Conservation (phyloP, 2,113 vertebrate genomes). For the Passer montanus region DNA sequence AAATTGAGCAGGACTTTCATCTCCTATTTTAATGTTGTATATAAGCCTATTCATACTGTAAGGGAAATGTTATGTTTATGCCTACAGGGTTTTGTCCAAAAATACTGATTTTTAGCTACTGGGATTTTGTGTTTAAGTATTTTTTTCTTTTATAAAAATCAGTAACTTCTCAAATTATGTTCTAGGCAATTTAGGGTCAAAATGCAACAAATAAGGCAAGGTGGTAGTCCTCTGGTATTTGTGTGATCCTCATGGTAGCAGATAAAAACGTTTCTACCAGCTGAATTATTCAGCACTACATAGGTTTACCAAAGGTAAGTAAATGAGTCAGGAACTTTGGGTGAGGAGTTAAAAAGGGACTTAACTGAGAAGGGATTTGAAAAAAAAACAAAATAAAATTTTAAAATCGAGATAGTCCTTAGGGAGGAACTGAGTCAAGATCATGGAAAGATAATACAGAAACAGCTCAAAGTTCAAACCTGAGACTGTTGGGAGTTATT, state of each 20-base stretch:
- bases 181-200: background rate
- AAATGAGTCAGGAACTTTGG: background rate
- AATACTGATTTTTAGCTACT: background rate
- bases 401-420: background rate
- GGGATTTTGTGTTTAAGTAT: fast-evolving
- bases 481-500: background rate
- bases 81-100: background rate
- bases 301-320: background rate
- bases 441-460: background rate
- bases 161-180: background rate
- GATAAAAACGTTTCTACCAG: background rate
- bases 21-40: background rate
- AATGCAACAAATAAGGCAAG: background rate
- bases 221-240: background rate
- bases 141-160: background rate
- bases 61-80: background rate
- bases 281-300: background rate
- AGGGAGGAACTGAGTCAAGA: background rate
- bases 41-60: background rate
- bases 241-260: background rate
- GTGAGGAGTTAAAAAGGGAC: background rate
- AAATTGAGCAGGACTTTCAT: background rate
- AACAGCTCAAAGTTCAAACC: background rate
- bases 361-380: background rate
- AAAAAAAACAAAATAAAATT: background rate